phyloP scores from a whole-genome alignment of 2,113 vertebrate species.

The Sapajus apella region DNA sequence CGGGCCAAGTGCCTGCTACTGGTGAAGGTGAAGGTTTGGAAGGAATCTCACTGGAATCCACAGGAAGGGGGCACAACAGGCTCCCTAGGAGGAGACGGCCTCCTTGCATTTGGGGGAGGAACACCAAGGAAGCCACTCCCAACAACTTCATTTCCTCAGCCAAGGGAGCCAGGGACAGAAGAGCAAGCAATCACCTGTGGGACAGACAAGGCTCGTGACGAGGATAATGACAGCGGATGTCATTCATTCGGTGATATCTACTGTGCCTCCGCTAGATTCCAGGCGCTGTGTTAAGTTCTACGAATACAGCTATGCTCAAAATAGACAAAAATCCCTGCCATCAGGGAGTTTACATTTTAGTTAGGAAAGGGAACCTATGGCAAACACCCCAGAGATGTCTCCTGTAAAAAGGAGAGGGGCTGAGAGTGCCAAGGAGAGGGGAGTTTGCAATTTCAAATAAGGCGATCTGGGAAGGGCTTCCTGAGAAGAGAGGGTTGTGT shows the following conservation, averaged over 20 bases:
- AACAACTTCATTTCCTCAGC: not conserved
- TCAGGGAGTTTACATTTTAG: not conserved
- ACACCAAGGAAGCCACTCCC: not conserved
- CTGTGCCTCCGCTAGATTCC: fast-evolving
- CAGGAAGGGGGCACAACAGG: not conserved
- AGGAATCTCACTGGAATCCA: not conserved
- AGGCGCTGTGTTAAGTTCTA: not conserved
- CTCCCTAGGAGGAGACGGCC: not conserved
- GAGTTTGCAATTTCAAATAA: not conserved
- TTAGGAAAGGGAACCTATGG: not conserved
- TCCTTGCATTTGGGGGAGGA: not conserved
- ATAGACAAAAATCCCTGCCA: not conserved
- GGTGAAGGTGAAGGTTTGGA: not conserved
- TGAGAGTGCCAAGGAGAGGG: not conserved
- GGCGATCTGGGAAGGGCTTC: not conserved
- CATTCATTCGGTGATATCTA: not conserved
- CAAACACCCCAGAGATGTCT: not conserved
- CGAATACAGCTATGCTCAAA: not conserved
- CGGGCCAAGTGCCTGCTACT: not conserved
- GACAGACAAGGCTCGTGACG: not conserved
- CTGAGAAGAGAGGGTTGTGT: not conserved
- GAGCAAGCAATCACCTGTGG: not conserved
- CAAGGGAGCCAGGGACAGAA: not conserved
- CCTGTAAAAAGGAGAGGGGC: not conserved
- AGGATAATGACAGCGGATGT: fast-evolving